Evolutionary conservation across 2,888 invertebrate genomes (phyloP).

Genomic region (Idaea straminata): DNA sequence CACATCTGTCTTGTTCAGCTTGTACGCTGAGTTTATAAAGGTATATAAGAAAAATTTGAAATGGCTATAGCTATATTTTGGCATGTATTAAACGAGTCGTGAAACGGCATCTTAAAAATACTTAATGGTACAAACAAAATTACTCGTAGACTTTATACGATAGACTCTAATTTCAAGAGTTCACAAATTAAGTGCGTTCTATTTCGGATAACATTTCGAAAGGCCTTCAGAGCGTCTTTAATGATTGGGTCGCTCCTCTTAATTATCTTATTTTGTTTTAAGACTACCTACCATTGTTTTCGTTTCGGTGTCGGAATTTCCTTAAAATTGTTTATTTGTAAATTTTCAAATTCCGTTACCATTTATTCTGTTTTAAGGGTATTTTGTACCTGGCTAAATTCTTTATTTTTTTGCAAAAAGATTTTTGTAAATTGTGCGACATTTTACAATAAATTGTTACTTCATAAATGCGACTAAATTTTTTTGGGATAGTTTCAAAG

Average conservation of each 20-base stretch:
- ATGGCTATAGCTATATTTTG: no score
- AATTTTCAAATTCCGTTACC: neutral
- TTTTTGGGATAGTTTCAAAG: no score
- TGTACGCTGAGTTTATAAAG: no score
- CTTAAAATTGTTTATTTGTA: neutral
- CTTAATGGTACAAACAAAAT: neutral
- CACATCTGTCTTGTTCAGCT: no score
- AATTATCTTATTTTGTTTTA: conserved; percentile 1
- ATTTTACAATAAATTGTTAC: no score
- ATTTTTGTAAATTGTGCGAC: no score
- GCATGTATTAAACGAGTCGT: neutral
- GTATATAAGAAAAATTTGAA: no score
- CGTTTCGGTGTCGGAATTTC: neutral
- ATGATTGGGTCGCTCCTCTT: neutral
- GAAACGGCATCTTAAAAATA: neutral
- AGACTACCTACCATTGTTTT: neutral
- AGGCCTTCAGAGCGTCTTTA: neutral
- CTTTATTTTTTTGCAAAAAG: no score
- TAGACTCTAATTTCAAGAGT: neutral
- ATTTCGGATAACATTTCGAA: neutral
- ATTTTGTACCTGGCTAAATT: no score
- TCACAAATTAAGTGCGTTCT: conserved; percentile 1
- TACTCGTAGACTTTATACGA: neutral
- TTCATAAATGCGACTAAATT: no score
- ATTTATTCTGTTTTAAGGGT: no score